Percentiles rank a stretch among this genome's conserved stretches.
phyloP scores from a whole-genome alignment of 2,888 invertebrate genomes.

The Xestoiulus laeticollis region DNA sequence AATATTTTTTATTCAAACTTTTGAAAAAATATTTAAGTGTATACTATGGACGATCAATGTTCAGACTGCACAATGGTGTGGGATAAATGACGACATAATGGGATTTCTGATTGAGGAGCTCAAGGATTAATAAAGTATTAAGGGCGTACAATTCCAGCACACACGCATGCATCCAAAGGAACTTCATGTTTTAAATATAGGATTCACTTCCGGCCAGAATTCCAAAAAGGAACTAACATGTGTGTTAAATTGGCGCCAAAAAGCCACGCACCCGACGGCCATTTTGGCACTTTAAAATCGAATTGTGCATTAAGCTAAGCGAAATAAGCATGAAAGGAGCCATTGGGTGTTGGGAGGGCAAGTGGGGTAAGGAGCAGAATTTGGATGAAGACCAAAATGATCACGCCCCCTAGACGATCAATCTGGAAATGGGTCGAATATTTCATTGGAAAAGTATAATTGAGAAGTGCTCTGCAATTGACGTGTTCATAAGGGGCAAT shows the following conservation, averaged over 20 bases:
- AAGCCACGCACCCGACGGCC: neutral
- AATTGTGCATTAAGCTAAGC: constrained; percentile 11
- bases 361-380: neutral
- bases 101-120: neutral
- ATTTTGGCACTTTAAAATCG: neutral
- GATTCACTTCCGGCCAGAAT: neutral
- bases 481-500: neutral
- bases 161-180: neutral
- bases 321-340: neutral
- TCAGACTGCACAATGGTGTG: too few relatives aligned
- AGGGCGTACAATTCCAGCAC: neutral
- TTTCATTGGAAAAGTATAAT: neutral
- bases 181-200: neutral
- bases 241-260: constrained; percentile 30
- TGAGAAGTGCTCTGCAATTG: neutral
- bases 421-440: neutral
- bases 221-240: neutral
- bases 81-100: neutral
- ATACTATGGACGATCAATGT: too few relatives aligned
- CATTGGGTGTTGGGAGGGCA: neutral
- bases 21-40: too few relatives aligned
- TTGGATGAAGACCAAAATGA: neutral
- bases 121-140: neutral
- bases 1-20: too few relatives aligned
- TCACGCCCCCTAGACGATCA: neutral